Percentiles rank a stretch among this genome's conserved stretches.
Evolutionary conservation across 2,797 vertebrate species (phyloP).

Genomic region (Leptoclinus maculatus): DNA sequence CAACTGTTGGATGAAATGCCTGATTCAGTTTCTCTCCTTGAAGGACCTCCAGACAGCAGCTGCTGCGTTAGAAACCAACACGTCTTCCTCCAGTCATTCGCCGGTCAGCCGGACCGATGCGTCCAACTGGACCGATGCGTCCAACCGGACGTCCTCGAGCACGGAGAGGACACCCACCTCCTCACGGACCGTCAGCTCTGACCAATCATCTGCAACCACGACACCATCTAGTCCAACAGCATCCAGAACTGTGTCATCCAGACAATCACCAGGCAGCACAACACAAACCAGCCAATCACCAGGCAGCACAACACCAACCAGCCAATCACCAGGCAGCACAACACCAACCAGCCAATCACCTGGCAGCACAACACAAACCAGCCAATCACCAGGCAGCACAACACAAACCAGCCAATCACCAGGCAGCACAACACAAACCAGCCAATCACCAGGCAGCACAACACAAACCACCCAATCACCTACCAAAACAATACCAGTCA

Average conservation of each 20-base stretch:
- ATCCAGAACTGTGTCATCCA: conserved; percentile 26
- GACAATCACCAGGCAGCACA: not conserved
- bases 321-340: not conserved
- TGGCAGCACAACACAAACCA: not conserved
- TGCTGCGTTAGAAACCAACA: conserved; percentile 57
- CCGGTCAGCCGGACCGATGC: conserved; percentile 10
- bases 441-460: not conserved
- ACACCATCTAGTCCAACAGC: conserved; percentile 16
- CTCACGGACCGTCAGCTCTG: conserved; percentile 35
- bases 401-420: not conserved
- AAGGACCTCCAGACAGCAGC: conserved; percentile 66
- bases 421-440: not conserved
- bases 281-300: not conserved
- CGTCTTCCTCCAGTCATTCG: conserved; percentile 36
- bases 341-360: not conserved
- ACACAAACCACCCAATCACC: too few relatives aligned
- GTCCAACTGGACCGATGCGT: too few relatives aligned
- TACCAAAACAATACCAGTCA: too few relatives aligned
- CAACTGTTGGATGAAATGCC: conserved; percentile 29
- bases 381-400: not conserved
- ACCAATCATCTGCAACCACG: conserved; percentile 30
- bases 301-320: not conserved
- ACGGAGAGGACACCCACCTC: conserved; percentile 18
- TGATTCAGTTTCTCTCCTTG: conserved; percentile 51
- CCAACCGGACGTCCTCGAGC: conserved; percentile 33